Percentiles rank a stretch among this genome's conserved stretches.
Conservation (phyloP, 2,113 vertebrate genomes). For the Tragelaphus imberbis region DNA sequence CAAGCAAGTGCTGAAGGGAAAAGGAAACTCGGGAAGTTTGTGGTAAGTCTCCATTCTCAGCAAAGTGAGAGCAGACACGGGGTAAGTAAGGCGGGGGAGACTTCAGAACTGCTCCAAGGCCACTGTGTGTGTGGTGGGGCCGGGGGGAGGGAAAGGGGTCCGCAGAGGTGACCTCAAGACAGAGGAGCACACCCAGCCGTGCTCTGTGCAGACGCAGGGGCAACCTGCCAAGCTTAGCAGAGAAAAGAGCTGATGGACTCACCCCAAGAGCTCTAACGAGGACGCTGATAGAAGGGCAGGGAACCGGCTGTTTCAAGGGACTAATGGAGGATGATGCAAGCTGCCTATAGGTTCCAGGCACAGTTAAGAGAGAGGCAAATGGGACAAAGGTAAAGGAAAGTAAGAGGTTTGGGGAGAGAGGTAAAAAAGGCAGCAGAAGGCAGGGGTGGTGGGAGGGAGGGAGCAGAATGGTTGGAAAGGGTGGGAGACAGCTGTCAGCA, state of each 20-base stretch:
- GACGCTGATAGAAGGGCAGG: not conserved
- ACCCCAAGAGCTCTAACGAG: not conserved
- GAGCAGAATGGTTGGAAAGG: not conserved
- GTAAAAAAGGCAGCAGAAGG: not conserved
- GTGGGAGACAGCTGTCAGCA: fast-evolving
- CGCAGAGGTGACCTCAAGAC: not conserved
- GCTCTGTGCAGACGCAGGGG: not conserved
- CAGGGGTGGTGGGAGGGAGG: not conserved
- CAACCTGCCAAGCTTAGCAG: fast-evolving
- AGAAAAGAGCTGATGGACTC: not conserved
- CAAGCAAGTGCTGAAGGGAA: not conserved
- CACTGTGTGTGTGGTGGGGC: not conserved
- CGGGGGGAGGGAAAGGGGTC: not conserved
- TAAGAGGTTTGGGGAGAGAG: not conserved
- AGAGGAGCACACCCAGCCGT: not conserved
- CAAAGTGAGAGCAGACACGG: not conserved
- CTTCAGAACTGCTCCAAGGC: not conserved
- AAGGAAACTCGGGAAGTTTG: not conserved
- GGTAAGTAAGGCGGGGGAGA: fast-evolving
- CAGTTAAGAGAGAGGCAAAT: not conserved
- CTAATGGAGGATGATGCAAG: not conserved
- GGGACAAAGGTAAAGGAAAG: not conserved
- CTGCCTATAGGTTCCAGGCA: not conserved
- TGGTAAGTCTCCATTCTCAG: not conserved
- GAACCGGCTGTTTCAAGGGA: not conserved